A percentile compares a stretch with the other conserved stretches of the same genome.
Conservation (phyloP, 1,140 invertebrate genomes). For the Magallana gigas region DNA sequence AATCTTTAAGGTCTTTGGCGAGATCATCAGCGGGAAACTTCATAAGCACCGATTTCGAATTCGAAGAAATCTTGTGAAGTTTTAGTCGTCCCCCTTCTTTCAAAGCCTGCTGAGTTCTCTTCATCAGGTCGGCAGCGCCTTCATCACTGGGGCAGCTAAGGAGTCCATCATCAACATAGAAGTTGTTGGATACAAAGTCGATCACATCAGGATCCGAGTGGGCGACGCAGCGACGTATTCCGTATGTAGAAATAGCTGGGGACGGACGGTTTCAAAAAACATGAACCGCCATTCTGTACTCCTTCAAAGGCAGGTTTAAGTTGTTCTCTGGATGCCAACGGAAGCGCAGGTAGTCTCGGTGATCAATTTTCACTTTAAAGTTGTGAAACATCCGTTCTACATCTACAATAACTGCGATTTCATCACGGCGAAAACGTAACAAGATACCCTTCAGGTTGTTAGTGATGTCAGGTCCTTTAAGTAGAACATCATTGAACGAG, state of each 20-base stretch:
- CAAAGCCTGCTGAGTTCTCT: constrained; percentile 12
- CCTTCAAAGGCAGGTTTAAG: background rate
- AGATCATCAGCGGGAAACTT: constrained; percentile 26
- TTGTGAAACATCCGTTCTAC: constrained; percentile 60
- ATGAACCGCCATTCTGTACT: constrained; percentile 53
- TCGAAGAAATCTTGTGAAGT: constrained; percentile 50
- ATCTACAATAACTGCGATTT: constrained; percentile 52
- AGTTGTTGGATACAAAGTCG: constrained; percentile 46
- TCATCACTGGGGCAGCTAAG: constrained; percentile 32
- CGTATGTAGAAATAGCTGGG: constrained; percentile 47
- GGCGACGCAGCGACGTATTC: constrained; percentile 31
- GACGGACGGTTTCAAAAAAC: constrained; percentile 55
- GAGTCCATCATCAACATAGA: constrained; percentile 57
- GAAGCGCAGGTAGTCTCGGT: background rate
- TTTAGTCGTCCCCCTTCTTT: constrained; percentile 28
- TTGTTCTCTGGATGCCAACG: constrained; percentile 34
- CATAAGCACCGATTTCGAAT: constrained; percentile 26
- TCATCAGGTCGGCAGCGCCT: background rate
- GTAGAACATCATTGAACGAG: constrained; percentile 65
- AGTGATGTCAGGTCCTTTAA: constrained; percentile 75
- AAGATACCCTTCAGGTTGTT: constrained; percentile 59
- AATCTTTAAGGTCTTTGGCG: constrained; percentile 44
- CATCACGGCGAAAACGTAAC: constrained; percentile 58
- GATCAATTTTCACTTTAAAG: constrained; percentile 42
- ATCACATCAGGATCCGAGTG: constrained; percentile 30